Evolutionary conservation across 2,888 invertebrate genomes (phyloP), one percentile per base, ranked within the genome.

Genomic region (Stictocephala bisonia): DNA sequence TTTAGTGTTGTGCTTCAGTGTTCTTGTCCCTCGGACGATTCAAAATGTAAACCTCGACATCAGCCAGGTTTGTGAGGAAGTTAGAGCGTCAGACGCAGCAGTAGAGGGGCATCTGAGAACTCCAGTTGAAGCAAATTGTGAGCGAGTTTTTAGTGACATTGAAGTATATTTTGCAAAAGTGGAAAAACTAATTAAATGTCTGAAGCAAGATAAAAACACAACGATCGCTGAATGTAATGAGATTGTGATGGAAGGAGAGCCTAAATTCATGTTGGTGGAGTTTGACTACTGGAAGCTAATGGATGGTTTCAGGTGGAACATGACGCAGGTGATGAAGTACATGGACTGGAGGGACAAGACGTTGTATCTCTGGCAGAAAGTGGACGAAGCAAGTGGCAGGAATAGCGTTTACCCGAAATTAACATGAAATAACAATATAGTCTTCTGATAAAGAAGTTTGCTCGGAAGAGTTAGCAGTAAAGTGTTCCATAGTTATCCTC

Each of bases 221-320:
- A 60, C 60, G 2, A 2, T 60, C 1, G 31, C 18, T 1, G 60
- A 31, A 29, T 60, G 60, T 40, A 3, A n/a, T 1, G 60, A 60
- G n/a, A 2, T 20, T 2, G 22, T 60, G 20, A 60, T 60, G 60
- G 60, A 60, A 20, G 60, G 60, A 9, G 60, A 60, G 13, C 60
- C 60, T 3, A 35, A 20, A 15, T 60, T 29, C 60, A 40, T 60
- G 60, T 22, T 35, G 2, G 11, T 60, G 1, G 29, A 60, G 60
- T 60, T 60, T 60, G 60, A 60, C 35, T 60, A 60, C 27, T 60
- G 60, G 60, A 60, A 60, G 40, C 22, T 60, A 35, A 60, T 60
- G 60, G 35, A 60, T 18, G 60, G 60, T 2, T 60, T 60, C 22
- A 60, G 35, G 20, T 60, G 60, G 60, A 60, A 60, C 60, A 60